A percentile compares a stretch with the other conserved stretches of the same genome.
phyloP scores from a whole-genome alignment of 2,113 vertebrate species.

The Eublepharis macularius region DNA sequence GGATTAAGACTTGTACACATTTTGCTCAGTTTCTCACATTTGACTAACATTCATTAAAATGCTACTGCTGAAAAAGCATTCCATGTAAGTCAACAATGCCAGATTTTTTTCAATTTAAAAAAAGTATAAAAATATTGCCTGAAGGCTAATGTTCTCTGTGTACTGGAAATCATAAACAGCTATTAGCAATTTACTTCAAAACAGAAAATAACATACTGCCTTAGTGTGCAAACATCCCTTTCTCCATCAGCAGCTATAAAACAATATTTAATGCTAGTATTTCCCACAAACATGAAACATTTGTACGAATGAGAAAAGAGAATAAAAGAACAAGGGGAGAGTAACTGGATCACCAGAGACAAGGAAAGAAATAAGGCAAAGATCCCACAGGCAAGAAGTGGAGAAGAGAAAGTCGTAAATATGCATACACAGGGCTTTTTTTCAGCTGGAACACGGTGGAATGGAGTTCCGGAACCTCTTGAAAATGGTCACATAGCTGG shows the following conservation, averaged over 20 bases:
- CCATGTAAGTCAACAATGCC: background rate
- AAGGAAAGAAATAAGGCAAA: background rate
- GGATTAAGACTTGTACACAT: conserved; percentile 44
- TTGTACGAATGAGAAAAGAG: background rate
- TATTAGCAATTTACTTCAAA: background rate
- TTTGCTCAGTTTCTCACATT: conserved; percentile 35
- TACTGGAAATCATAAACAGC: background rate
- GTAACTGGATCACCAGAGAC: background rate
- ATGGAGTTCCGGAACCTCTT: too few relatives aligned
- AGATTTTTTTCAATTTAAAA: background rate
- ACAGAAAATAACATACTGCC: background rate
- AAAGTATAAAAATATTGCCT: background rate
- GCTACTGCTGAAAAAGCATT: background rate
- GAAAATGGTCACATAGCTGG: too few relatives aligned
- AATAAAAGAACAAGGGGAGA: background rate
- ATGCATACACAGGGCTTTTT: background rate
- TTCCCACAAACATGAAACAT: background rate
- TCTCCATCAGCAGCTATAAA: background rate
- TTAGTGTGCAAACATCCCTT: background rate
- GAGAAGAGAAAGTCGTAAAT: background rate
- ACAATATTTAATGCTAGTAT: background rate
- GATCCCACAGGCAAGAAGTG: background rate
- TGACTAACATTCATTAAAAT: conserved; percentile 34
- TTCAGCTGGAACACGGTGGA: too few relatives aligned
- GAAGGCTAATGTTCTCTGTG: background rate